Percentiles rank a stretch among this genome's conserved stretches.
phyloP scores from a whole-genome alignment of 2,888 invertebrate species.

The Fabriciana adippe region DNA sequence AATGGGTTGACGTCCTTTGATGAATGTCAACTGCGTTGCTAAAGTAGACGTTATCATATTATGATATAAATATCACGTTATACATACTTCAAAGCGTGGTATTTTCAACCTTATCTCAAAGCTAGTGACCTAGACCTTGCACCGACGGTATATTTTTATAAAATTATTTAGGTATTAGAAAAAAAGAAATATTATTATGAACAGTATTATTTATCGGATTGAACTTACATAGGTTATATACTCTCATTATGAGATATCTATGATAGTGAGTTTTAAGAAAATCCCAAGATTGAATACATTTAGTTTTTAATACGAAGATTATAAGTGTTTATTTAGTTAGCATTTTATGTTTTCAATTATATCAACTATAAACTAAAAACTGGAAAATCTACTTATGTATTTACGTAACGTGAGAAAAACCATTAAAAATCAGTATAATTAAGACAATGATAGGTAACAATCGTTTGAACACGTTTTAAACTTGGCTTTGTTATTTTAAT shows the following conservation, averaged over 20 bases:
- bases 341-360: neutral
- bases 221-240: too few species aligned
- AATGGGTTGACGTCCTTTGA: neutral
- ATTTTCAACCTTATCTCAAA: slow-evolving; percentile 26
- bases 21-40: neutral
- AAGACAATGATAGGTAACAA: neutral
- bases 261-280: too few species aligned
- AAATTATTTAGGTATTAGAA: too few species aligned
- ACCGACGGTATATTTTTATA: neutral
- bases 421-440: slow-evolving; percentile 2
- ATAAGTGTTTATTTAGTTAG: neutral
- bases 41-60: slow-evolving; percentile 24
- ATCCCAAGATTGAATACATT: too few species aligned
- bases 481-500: slow-evolving; percentile 32
- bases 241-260: too few species aligned
- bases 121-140: slow-evolving; percentile 28
- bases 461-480: slow-evolving; percentile 11
- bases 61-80: slow-evolving; percentile 13
- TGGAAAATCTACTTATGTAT: neutral
- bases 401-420: slow-evolving; percentile 10
- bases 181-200: too few species aligned
- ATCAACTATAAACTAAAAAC: neutral
- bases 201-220: too few species aligned
- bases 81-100: slow-evolving; percentile 17
- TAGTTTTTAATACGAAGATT: neutral